Base-by-base conservation (phyloP, 2,113 vertebrate genomes). In the Illadopsis cleaveri region DNA sequence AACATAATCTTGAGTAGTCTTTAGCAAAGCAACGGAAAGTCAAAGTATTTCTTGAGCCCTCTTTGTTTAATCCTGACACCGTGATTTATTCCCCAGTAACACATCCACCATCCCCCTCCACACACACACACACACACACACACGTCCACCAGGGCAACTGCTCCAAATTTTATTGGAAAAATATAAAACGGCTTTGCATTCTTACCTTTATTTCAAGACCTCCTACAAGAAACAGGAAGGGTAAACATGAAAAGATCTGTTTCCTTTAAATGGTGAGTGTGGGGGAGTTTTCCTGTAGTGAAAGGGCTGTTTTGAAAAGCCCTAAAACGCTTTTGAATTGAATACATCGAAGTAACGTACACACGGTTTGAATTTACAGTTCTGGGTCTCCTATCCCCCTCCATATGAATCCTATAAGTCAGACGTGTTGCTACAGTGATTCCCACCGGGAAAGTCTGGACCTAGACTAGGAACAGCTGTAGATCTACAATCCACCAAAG, bases 281-380 rank as follows among this genome's bases (percentile, higher is more conserved):
- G 77, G 82, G 82, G 86, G 90, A 82, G 91, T 93, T 89, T 91
- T 94, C 94, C 81, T 86, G 95, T 92, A 96, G 95, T 95, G 97
- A 98, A 95, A 79, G 68, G 87, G 20, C 91, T 95, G 80, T 96
- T 97, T 98, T 96, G 94, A 97, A 92, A 97, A 97, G 91, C 95
- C 93, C 89, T 96, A 95, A 97, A 97, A 95, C 87, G 90, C 94
- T 97, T 97, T 97, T 89, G 97, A 97, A 97, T 98, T 96, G 96
- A 96, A 96, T 85, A 24, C 93, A 90, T 94, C 61, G 82, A 83
- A 97, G 97, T 90, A 95, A 92, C 77, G 94, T 96, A 93, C 97
- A 98, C 96, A 95, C 97, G 98, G 98, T 97, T 98, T 98, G 97
- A 97, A 98, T 98, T 98, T 98, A 97, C 93, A 97, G 96, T 97